These are phyloP conservation scores for Archips crataeganus DNA, from an alignment of 2,888 invertebrate species.

Conservation along the genomic window DNA sequence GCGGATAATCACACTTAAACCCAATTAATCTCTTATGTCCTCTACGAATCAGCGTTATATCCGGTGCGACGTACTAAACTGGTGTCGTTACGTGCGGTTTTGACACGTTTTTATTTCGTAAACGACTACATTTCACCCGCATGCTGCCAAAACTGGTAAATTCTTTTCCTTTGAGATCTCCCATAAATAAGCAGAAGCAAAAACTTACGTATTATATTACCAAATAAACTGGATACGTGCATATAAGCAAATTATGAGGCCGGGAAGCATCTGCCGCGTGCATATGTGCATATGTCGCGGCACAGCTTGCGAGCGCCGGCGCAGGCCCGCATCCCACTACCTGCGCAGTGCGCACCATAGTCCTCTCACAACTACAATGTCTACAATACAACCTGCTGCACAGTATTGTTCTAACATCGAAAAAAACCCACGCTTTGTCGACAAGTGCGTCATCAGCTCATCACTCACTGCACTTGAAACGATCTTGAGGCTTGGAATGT, in stretches of 20 bases:
- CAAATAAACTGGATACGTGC: constrained; percentile 21
- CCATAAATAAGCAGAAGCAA: background rate
- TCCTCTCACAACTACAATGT: constrained; percentile 55
- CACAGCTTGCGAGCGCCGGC: constrained; percentile 55
- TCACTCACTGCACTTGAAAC: constrained; percentile 48
- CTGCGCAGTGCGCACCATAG: constrained; percentile 67
- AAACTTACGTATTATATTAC: constrained; percentile 10
- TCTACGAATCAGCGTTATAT: too few relatives aligned
- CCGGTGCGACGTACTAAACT: too few relatives aligned
- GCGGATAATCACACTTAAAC: too few relatives aligned
- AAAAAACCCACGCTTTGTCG: constrained; percentile 64
- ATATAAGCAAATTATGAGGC: constrained; percentile 45
- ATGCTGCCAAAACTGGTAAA: background rate
- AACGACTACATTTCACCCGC: too few relatives aligned
- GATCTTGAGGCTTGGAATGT: constrained; percentile 62
- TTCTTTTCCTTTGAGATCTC: background rate
- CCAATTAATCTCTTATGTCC: too few relatives aligned
- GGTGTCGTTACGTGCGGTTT: too few relatives aligned
- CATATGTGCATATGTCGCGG: constrained; percentile 67
- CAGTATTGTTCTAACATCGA: constrained; percentile 72
- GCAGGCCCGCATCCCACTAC: constrained; percentile 75
- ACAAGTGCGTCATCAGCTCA: constrained; percentile 59
- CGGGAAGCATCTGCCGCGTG: constrained; percentile 66
- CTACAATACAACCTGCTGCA: constrained; percentile 71
- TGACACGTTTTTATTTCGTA: too few relatives aligned